These are phyloP conservation scores for Caranx melampygus DNA, from an alignment of 2,113 vertebrate species.

Conservation along the genomic window DNA sequence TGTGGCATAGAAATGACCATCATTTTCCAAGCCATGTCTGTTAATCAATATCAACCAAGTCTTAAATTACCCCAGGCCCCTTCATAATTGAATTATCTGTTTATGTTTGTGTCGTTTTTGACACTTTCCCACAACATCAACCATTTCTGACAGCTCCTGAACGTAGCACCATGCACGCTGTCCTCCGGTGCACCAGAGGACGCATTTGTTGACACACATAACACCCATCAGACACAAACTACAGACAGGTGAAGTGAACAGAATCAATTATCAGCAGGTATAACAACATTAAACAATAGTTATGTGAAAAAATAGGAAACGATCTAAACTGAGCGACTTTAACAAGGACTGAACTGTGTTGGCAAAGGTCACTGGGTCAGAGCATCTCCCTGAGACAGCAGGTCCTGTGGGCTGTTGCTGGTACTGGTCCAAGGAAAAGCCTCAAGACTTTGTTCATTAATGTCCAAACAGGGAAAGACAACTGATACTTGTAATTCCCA, in stretches of 20 bases:
- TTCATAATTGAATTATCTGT: neutral
- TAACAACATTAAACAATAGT: too few relatives aligned
- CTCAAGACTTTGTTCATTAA: too few relatives aligned
- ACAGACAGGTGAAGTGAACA: neutral
- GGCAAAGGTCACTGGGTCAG: too few relatives aligned
- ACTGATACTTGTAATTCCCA: too few relatives aligned
- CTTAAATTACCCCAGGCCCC: rapidly evolving
- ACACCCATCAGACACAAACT: neutral
- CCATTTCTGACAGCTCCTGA: neutral
- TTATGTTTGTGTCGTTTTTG: neutral
- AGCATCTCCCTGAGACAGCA: too few relatives aligned
- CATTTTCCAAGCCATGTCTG: neutral
- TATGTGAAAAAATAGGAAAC: too few relatives aligned
- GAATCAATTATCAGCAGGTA: neutral
- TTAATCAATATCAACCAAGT: neutral
- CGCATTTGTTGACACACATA: conserved; percentile 29
- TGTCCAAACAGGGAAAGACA: too few relatives aligned
- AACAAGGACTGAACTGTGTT: too few relatives aligned
- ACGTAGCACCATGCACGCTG: neutral
- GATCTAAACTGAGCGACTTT: too few relatives aligned
- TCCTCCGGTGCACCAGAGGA: conserved; percentile 68
- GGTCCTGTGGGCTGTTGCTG: too few relatives aligned
- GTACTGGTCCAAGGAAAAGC: too few relatives aligned
- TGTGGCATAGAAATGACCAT: neutral
- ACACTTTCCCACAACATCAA: rapidly evolving